phyloP scores from a whole-genome alignment of 1,140 invertebrate genomes.

The Portunus trituberculatus region DNA sequence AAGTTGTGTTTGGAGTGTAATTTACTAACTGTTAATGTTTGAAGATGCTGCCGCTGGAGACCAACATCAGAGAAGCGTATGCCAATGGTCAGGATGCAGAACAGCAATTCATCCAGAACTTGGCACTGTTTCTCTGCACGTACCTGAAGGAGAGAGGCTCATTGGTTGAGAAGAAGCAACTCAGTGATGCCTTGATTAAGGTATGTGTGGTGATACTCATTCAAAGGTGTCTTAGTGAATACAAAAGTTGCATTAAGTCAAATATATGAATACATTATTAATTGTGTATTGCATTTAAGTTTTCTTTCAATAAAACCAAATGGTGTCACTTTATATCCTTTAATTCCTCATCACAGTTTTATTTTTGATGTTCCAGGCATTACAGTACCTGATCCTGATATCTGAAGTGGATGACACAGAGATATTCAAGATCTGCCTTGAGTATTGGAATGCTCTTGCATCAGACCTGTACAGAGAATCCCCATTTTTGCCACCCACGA shows the following conservation, averaged over 20 bases:
- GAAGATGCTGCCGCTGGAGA: conserved; percentile 92
- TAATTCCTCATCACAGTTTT: background rate
- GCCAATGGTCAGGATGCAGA: conserved; percentile 95
- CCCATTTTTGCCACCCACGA: conserved; percentile 79
- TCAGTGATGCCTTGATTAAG: conserved; percentile 87
- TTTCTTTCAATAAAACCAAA: background rate
- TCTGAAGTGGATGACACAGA: conserved; percentile 99
- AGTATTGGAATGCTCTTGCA: conserved; percentile 98
- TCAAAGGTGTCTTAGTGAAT: conserved; percentile 26
- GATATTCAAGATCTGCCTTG: conserved; percentile 99
- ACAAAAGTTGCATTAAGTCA: background rate
- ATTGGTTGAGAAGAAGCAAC: conserved; percentile 90
- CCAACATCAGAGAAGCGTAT: conserved; percentile 97
- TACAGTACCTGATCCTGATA: conserved; percentile 97
- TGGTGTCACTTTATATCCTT: too few species aligned
- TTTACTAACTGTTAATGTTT: conserved; percentile 46
- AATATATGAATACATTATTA: background rate
- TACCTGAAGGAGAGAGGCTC: conserved; percentile 97
- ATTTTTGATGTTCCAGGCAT: conserved; percentile 83
- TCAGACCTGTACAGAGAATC: conserved; percentile 91
- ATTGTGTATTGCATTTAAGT: background rate
- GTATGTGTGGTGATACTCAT: conserved; percentile 76
- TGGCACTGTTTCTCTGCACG: conserved; percentile 98
- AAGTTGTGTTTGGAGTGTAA: too few species aligned
- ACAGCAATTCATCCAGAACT: conserved; percentile 99